Evolutionary conservation across 2,113 vertebrate genomes (phyloP), one percentile per base, ranked within the genome.

Genomic region (Poicephalus meyeri): DNA sequence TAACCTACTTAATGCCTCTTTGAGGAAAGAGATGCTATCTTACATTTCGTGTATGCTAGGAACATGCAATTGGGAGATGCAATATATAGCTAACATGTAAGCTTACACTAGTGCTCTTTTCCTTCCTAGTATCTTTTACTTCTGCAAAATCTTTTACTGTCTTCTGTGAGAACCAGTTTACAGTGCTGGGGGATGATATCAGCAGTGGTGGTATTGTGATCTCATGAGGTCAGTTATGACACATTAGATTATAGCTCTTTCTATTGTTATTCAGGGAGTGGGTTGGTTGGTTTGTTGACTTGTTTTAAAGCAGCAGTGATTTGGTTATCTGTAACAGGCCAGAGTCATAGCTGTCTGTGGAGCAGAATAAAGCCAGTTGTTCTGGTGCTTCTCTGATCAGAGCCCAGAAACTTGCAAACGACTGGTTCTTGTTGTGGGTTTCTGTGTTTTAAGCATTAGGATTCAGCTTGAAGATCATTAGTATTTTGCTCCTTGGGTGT

Each of bases 41-140:
- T 44, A 3, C 0, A 0, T 74, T 74, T 35, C 10, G 19, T 1
- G 0, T 18, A 0, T 50, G 16, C 16, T 79, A 58, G 41, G 52
- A 33, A 26, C 23, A 3, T 33, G 47, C 5, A 44, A 0, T 13
- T 53, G 19, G 31, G 64, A 50, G 35, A 13, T 73, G 53, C 16
- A 26, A 61, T 70, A 35, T 49, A 4, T 33, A 41, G 12, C 28
- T 46, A 24, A 23, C 9, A 25, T 81, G n/a, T 69, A 58, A 69
- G 33, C 19, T 64, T 58, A 12, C 11, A 2, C 12, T 37, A 6
- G 31, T 68, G 39, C 26, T 60, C 50, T 85, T 60, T 77, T 81
- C 23, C 19, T 3, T 78, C 15, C 8, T 66, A 21, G 17, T 70
- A 2, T 52, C 44, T 80, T 64, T 39, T 37, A 39, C 35, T 83